A percentile compares a stretch with the other conserved stretches of the same genome.
Evolutionary conservation across 1,140 invertebrate genomes (phyloP).

Genomic region (Chironomus tepperi): DNA sequence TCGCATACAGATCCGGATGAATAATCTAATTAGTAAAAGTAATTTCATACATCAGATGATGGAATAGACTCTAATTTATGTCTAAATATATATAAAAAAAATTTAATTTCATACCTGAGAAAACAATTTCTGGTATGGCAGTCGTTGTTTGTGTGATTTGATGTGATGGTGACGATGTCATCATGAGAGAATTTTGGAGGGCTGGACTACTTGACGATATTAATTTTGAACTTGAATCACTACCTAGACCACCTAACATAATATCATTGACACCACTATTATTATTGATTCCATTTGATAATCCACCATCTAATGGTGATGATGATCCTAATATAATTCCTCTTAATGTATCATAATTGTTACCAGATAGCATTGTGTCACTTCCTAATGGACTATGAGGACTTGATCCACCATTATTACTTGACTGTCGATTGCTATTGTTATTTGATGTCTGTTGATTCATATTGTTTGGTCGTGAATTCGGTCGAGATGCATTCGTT

Average conservation of each 20-base stretch:
- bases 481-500: neutral
- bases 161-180: neutral
- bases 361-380: neutral
- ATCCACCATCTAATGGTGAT: neutral
- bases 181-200: neutral
- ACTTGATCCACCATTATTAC: neutral
- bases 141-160: conserved; percentile 12
- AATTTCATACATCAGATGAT: neutral
- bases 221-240: neutral
- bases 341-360: neutral
- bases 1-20: conserved; percentile 16
- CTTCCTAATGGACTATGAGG: neutral
- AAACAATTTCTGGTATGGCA: conserved; percentile 16
- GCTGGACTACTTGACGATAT: conserved; percentile 1
- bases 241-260: neutral
- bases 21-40: neutral
- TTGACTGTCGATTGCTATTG: conserved; percentile 1
- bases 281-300: neutral
- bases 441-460: neutral
- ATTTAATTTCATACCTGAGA: neutral
- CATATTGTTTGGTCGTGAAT: neutral
- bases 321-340: neutral
- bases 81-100: neutral
- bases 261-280: conserved; percentile 5
- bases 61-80: neutral